A percentile compares a stretch with the other conserved stretches of the same genome.
These are phyloP conservation scores for Himalopsyche anomala DNA, from an alignment of 2,888 invertebrate genomes.

Conservation along the genomic window DNA sequence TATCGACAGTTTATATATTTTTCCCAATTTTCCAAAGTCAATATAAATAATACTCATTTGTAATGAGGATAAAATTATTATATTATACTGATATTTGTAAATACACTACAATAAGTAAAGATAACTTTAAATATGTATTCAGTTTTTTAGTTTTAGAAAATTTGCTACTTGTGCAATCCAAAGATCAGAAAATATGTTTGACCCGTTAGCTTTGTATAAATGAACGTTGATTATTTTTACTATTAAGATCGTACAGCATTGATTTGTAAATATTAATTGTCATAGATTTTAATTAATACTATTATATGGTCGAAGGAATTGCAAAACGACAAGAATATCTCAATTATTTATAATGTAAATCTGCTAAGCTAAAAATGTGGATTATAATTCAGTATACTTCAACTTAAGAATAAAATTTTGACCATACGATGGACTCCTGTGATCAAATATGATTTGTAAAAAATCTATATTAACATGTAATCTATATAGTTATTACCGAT, in stretches of 20 bases:
- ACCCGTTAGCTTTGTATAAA: conserved; percentile 4
- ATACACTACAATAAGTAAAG: too few species aligned
- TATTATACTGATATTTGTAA: too few species aligned
- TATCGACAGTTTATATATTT: too few species aligned
- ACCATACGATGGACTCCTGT: conserved; percentile 7
- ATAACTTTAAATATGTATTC: too few species aligned
- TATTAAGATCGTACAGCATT: background rate
- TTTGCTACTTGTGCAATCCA: background rate
- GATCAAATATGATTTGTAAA: background rate
- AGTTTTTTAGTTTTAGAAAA: background rate
- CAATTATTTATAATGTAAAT: background rate
- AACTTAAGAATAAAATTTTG: background rate
- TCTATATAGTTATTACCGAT: background rate
- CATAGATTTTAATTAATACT: background rate
- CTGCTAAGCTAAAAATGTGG: background rate
- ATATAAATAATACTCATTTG: too few species aligned
- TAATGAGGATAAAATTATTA: too few species aligned
- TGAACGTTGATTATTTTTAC: conserved; percentile 1
- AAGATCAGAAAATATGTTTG: background rate
- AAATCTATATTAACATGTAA: background rate
- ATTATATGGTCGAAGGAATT: background rate
- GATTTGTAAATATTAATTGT: background rate
- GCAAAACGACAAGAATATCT: background rate
- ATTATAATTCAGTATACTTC: background rate
- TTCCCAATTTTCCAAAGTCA: too few species aligned